phyloP scores from a whole-genome alignment of 2,797 vertebrate genomes.

The Phataginus tetradactyla region DNA sequence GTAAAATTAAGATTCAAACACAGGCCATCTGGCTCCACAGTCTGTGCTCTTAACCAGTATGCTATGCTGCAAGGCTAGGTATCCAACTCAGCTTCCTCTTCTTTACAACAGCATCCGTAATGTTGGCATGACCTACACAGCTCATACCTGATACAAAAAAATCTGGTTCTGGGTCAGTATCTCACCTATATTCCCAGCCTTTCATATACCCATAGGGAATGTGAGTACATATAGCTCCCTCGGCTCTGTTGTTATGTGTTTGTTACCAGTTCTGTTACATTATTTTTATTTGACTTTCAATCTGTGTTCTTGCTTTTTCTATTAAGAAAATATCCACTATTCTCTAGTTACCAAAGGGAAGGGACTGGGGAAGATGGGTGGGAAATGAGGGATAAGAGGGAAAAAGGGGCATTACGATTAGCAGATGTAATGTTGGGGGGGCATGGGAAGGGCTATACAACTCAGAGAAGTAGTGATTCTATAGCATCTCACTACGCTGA shows the following conservation, averaged over 20 bases:
- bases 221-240: neutral
- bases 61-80: neutral
- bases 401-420: too few relatives aligned
- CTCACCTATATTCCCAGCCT: neutral
- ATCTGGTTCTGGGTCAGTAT: neutral
- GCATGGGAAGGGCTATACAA: too few relatives aligned
- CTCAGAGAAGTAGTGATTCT: too few relatives aligned
- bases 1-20: neutral
- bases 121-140: neutral
- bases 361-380: too few relatives aligned
- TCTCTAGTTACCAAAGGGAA: neutral
- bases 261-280: neutral
- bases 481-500: too few relatives aligned
- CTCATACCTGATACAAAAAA: neutral
- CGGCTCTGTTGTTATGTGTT: neutral
- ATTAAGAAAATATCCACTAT: slow-evolving; percentile 30
- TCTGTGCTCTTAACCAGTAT: neutral
- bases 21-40: neutral
- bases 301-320: slow-evolving; percentile 26
- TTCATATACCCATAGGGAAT: neutral
- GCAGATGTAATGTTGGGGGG: too few relatives aligned
- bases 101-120: neutral
- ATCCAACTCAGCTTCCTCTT: neutral
- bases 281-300: slow-evolving; percentile 40
- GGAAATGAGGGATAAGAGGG: too few relatives aligned